Evolutionary conservation across 2,888 invertebrate genomes (phyloP), one percentile per base, ranked within the genome.

Genomic region (Oscheius sp.): DNA sequence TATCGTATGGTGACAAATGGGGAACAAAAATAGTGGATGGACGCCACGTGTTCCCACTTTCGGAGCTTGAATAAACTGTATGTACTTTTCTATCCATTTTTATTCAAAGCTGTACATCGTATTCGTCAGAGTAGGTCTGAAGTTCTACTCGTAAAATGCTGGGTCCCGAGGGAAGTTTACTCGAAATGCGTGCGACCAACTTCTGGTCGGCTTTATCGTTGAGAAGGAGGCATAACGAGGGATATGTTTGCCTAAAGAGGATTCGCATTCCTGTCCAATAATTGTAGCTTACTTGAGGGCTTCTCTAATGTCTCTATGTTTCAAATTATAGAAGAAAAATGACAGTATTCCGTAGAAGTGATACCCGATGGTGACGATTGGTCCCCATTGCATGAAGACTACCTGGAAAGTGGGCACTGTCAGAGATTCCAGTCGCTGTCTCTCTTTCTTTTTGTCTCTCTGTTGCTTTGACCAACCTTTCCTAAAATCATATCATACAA

Each of bases 361-460:
- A 65, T 83, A 83, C 10, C 83, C 83, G 48, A 83, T 80, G 0
- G 83, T 83, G 47, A 83, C 59, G 10, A 82, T 80, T 29, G 83
- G 83, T 29, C 83, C 83, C 79, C 79, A 80, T 55, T 76, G 73
- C 83, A 83, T 83, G 70, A 83, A 83, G 35, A 80, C 73, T 0
- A 83, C 78, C 78, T 78, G 59, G 0, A 62, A 60, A 37, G 11
- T 21, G 13, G 9, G 11, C 11, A 13, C 4, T 62, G 13, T 42
- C 7, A 42, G 4, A 5, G 42, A 42, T 42, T 42, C 7, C 42
- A 42, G 42, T 42, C 33, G 1, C n/a, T 53, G 53, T 53, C 53
- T 11, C 53, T 48, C 48, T 60, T 2, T 60, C 60, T 5, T 33
- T 29, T 58, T 58, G 33, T 58, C 3, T 58, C 32, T 5, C 47